phyloP scores from a whole-genome alignment of 2,797 vertebrate genomes.

The Nyctibius grandis region DNA sequence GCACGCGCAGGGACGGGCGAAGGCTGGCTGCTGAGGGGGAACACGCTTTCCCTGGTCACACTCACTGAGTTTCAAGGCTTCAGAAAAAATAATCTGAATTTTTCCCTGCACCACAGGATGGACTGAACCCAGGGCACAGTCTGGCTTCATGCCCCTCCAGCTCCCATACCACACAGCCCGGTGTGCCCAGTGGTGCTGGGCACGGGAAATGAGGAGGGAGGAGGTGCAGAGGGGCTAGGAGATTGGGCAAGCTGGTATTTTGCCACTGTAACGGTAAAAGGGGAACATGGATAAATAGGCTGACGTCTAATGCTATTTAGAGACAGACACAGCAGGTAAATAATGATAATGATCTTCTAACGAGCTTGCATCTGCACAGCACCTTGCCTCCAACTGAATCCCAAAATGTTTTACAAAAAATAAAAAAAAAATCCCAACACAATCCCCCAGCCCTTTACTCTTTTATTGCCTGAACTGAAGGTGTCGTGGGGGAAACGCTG shows the following conservation, averaged over 20 bases:
- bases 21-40: not conserved
- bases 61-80: not conserved
- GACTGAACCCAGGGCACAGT: not conserved
- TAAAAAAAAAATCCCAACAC: not conserved
- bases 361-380: conserved; percentile 40
- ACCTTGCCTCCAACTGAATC: conserved; percentile 15
- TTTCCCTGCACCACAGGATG: not conserved
- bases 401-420: not conserved
- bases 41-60: not conserved
- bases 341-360: conserved; percentile 62
- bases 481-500: accelerated
- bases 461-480: not conserved
- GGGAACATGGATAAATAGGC: not conserved
- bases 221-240: not conserved
- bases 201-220: not conserved
- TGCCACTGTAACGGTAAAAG: not conserved
- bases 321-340: conserved; percentile 60
- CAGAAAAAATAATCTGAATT: not conserved
- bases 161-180: not conserved
- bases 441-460: not conserved
- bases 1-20: accelerated
- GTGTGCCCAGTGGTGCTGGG: not conserved
- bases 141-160: not conserved
- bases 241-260: not conserved
- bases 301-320: conserved; percentile 4